These are phyloP conservation scores for Aphidoletes aphidimyza DNA, from an alignment of 2,888 invertebrate species.

Conservation along the genomic window DNA sequence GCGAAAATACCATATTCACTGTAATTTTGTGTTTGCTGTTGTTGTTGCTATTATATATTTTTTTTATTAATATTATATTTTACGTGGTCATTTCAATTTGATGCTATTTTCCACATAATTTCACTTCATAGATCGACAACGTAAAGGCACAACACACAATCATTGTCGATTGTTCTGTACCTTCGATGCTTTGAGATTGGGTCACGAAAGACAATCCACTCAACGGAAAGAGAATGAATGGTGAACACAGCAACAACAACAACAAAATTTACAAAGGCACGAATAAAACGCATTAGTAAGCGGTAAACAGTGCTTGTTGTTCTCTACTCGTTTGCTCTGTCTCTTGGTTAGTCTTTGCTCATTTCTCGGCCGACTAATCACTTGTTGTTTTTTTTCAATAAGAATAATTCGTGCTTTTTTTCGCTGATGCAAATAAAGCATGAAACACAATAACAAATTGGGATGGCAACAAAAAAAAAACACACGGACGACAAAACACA, in stretches of 20 bases:
- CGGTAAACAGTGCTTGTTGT: not conserved
- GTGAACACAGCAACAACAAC: not conserved
- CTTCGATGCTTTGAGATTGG: slow-evolving; percentile 27
- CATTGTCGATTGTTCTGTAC: slow-evolving; percentile 47
- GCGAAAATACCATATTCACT: slow-evolving; percentile 31
- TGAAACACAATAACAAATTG: not conserved
- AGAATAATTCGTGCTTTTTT: too few relatives aligned
- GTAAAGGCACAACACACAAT: slow-evolving; percentile 51
- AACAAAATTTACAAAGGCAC: slow-evolving; percentile 17
- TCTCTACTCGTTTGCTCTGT: too few relatives aligned
- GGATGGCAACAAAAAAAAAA: not conserved
- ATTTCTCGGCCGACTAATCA: not conserved
- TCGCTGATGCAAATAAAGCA: slow-evolving; percentile 28
- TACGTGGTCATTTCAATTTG: slow-evolving; percentile 48
- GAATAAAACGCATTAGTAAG: slow-evolving; percentile 18
- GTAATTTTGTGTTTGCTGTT: slow-evolving; percentile 37
- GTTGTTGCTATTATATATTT: too few relatives aligned
- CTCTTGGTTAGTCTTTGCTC: too few relatives aligned
- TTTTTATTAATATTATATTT: slow-evolving; percentile 40
- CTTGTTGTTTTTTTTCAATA: slow-evolving; percentile 35
- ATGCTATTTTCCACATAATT: slow-evolving; percentile 53
- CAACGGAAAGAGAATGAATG: too few relatives aligned
- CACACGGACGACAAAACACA: not conserved
- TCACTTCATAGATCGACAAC: slow-evolving; percentile 48
- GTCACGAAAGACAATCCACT: slow-evolving; percentile 34